Percentiles rank a stretch among this genome's conserved stretches.
These are phyloP conservation scores for Oreocharis arfaki DNA, from an alignment of 2,113 vertebrate genomes.

Conservation along the genomic window DNA sequence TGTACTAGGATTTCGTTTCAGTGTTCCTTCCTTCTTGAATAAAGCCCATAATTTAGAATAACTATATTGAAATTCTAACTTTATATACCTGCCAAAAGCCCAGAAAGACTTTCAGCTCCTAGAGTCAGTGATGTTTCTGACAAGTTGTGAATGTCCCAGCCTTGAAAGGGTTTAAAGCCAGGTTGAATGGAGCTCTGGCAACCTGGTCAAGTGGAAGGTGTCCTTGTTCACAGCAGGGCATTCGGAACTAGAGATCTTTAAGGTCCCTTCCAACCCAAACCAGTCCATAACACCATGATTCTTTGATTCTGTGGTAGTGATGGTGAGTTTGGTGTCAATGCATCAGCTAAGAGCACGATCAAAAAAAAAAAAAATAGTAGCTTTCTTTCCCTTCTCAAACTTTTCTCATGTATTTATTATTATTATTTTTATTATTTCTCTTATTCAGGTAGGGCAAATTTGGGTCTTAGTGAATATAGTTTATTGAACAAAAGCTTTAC, in stretches of 20 bases:
- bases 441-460: background rate
- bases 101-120: background rate
- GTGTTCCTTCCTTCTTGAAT: background rate
- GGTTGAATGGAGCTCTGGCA: background rate
- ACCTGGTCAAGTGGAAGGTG: background rate
- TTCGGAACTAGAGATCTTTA: background rate
- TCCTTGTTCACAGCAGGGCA: background rate
- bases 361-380: background rate
- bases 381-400: background rate
- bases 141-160: background rate
- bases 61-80: background rate
- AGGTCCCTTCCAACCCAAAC: background rate
- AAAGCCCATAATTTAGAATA: background rate
- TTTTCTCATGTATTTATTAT: background rate
- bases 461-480: background rate
- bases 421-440: background rate
- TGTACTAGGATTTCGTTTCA: background rate
- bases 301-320: background rate
- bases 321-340: background rate
- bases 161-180: background rate
- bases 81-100: background rate
- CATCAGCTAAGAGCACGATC: background rate
- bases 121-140: background rate
- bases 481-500: background rate
- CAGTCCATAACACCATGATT: background rate